Percentiles rank a stretch among this genome's conserved stretches.
These are phyloP conservation scores for Troides helena DNA, from an alignment of 2,888 invertebrate genomes.

Conservation along the genomic window DNA sequence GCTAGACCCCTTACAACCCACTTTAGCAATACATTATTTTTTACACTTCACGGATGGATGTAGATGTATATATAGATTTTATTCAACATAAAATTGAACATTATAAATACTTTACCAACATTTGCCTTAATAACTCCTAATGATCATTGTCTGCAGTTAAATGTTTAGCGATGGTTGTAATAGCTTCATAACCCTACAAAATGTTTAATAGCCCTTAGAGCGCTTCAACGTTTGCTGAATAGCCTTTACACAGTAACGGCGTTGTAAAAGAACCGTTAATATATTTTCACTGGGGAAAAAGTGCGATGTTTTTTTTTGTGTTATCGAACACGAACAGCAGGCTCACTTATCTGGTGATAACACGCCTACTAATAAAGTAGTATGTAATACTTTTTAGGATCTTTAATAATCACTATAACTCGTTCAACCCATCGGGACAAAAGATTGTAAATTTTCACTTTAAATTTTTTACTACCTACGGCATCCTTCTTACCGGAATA, in stretches of 20 bases:
- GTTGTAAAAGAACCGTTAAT: conserved; percentile 25
- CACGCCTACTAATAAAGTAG: too few relatives aligned
- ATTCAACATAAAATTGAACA: neutral
- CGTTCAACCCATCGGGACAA: too few relatives aligned
- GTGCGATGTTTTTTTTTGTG: neutral
- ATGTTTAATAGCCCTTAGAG: conserved; percentile 23
- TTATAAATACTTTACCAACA: neutral
- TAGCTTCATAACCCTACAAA: conserved; percentile 22
- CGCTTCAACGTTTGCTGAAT: conserved; percentile 20
- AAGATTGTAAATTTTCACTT: too few relatives aligned
- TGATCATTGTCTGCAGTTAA: conserved; percentile 11
- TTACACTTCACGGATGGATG: neutral
- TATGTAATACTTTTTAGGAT: too few relatives aligned
- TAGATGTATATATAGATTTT: too few relatives aligned
- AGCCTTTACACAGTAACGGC: conserved; percentile 19
- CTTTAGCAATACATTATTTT: too few relatives aligned
- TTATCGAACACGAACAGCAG: too few relatives aligned
- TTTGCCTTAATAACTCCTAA: conserved; percentile 11
- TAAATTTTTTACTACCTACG: too few relatives aligned
- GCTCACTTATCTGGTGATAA: too few relatives aligned
- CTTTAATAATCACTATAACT: too few relatives aligned
- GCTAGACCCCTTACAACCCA: too few relatives aligned
- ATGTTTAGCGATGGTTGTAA: conserved; percentile 11
- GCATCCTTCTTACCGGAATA: too few relatives aligned
- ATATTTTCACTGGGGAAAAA: conserved; percentile 1